Percentiles rank a stretch among this genome's conserved stretches.
Conservation (phyloP, 2,888 invertebrate genomes). For the Microdon myrmicae region DNA sequence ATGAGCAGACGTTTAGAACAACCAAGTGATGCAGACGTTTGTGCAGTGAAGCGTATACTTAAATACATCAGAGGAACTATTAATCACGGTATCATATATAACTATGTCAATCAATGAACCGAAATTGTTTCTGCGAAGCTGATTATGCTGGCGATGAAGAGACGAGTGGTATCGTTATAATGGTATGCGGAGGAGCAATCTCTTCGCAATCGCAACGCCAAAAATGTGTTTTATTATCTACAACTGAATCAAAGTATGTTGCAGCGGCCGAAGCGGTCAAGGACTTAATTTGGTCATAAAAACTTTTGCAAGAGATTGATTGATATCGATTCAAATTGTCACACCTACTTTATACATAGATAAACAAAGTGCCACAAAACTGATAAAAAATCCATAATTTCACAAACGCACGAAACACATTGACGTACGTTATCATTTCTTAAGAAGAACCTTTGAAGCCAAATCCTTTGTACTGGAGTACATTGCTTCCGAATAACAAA, state of each 20-base stretch:
- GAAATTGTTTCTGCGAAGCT: slow-evolving; percentile 16
- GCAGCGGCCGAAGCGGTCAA: too few relatives aligned
- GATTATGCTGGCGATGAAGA: too few relatives aligned
- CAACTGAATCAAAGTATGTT: slow-evolving; percentile 58
- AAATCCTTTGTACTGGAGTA: too few relatives aligned
- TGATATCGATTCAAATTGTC: too few relatives aligned
- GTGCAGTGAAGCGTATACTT: slow-evolving; percentile 23
- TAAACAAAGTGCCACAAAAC: too few relatives aligned
- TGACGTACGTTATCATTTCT: too few relatives aligned
- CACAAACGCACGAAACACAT: too few relatives aligned
- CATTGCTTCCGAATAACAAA: too few relatives aligned
- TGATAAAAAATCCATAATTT: too few relatives aligned
- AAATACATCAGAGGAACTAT: slow-evolving; percentile 26
- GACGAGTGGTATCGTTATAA: slow-evolving; percentile 18
- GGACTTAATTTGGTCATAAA: slow-evolving; percentile 46
- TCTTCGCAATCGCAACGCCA: slow-evolving; percentile 30
- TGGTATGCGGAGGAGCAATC: slow-evolving; percentile 6
- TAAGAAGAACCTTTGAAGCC: too few relatives aligned
- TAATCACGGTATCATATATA: slow-evolving; percentile 12
- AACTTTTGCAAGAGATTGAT: slow-evolving; percentile 5
- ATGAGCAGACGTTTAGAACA: slow-evolving; percentile 20
- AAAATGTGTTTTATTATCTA: slow-evolving; percentile 49
- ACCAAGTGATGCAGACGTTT: slow-evolving; percentile 6
- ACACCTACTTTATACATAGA: too few relatives aligned
- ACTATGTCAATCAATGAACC: not conserved